A percentile compares a stretch with the other conserved stretches of the same genome.
Evolutionary conservation across 2,888 invertebrate species (phyloP).

Genomic region (Meandrusa payeni): DNA sequence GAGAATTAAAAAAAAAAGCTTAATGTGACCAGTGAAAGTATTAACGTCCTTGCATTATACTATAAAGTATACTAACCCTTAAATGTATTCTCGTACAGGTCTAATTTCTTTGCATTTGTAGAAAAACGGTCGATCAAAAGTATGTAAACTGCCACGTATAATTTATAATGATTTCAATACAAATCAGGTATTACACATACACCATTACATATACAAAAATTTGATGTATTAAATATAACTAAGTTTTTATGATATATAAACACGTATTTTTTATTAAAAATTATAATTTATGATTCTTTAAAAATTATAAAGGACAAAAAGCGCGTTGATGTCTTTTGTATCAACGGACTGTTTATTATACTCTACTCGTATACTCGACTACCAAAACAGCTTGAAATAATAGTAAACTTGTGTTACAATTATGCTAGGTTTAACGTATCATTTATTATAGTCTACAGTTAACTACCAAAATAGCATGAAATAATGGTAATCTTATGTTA

Average conservation of each 20-base stretch:
- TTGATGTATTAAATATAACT: not conserved
- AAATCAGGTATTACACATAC: not conserved
- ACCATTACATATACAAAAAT: not conserved
- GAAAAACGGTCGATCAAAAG: not conserved
- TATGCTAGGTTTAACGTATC: too few species aligned
- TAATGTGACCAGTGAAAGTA: constrained; percentile 20
- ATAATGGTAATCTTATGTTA: too few species aligned
- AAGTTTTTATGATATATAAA: too few species aligned
- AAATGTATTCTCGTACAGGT: not conserved
- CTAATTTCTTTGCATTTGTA: not conserved
- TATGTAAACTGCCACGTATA: not conserved
- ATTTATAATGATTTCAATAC: not conserved
- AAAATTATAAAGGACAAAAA: not conserved
- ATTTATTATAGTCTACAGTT: too few species aligned
- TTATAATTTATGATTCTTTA: too few species aligned
- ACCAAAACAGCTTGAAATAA: too few species aligned
- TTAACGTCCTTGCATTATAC: constrained; percentile 14
- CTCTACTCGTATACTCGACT: too few species aligned
- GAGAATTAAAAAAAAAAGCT: constrained; percentile 13
- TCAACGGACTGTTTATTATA: too few species aligned
- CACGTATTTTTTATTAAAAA: too few species aligned
- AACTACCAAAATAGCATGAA: too few species aligned
- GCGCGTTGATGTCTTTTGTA: constrained; percentile 23
- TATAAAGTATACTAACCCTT: constrained; percentile 11
- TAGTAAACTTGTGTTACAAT: too few species aligned